phyloP scores from a whole-genome alignment of 2,888 invertebrate genomes.

The Tromatobia lineatoria region DNA sequence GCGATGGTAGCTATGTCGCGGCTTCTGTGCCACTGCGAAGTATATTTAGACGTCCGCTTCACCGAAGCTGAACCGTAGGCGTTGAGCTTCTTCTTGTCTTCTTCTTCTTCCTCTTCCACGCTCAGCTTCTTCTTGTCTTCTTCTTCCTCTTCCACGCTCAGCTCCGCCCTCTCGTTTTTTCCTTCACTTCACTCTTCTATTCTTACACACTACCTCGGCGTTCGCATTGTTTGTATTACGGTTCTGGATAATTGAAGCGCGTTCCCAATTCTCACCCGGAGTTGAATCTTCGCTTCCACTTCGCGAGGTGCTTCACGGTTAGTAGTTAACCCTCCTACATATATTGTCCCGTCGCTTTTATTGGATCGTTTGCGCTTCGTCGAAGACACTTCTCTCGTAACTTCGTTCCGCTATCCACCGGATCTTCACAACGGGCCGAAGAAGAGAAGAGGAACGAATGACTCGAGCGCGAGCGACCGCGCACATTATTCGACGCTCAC shows the following conservation, averaged over 20 bases:
- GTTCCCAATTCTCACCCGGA: not conserved
- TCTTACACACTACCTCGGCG: not conserved
- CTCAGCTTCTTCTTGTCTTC: not conserved
- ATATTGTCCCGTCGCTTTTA: constrained; percentile 1
- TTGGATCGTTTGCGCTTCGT: constrained; percentile 11
- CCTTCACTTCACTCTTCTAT: not conserved
- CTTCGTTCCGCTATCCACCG: constrained; percentile 1
- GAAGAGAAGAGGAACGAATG: not conserved
- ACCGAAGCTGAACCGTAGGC: constrained; percentile 23
- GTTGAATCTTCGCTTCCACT: constrained; percentile 8
- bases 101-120: constrained; percentile 3
- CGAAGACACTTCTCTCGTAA: constrained; percentile 24
- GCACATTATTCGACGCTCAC: constrained; percentile 35
- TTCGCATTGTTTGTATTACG: not conserved
- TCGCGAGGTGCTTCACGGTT: constrained; percentile 8
- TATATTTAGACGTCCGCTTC: constrained; percentile 60
- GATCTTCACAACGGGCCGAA: not conserved
- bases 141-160: not conserved
- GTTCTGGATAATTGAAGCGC: constrained; percentile 23
- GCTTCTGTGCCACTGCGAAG: constrained; percentile 57
- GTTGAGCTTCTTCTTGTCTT: constrained; percentile 16
- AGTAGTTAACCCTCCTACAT: not conserved
- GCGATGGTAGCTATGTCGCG: constrained; percentile 38
- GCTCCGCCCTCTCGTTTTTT: not conserved
- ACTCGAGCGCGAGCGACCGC: constrained; percentile 10